A percentile compares a stretch with the other conserved stretches of the same genome.
phyloP scores from a whole-genome alignment of 2,888 invertebrate genomes.

The Agrochola macilenta region DNA sequence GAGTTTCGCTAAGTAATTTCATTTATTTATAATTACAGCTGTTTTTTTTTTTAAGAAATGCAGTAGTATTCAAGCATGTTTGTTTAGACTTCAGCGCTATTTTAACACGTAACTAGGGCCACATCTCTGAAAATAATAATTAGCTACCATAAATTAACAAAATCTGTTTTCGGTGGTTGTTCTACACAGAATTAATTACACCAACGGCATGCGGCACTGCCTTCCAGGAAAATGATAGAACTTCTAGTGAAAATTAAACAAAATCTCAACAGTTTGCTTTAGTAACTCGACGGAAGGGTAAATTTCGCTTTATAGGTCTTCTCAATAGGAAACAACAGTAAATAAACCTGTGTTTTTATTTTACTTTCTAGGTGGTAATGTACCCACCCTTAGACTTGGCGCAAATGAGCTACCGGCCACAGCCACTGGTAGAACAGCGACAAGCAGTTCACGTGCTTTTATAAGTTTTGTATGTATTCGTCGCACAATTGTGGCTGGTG shows the following conservation, averaged over 20 bases:
- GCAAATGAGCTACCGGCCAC: neutral
- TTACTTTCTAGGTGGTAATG: too few relatives aligned
- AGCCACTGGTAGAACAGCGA: fast-evolving
- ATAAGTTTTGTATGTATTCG: neutral
- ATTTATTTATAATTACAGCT: too few relatives aligned
- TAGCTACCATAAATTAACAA: neutral
- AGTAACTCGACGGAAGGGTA: neutral
- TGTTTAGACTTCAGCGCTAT: neutral
- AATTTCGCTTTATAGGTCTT: neutral
- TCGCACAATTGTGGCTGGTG: neutral
- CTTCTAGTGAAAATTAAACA: neutral
- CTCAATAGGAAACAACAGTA: neutral
- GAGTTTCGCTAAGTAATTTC: too few relatives aligned
- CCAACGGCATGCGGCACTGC: too few relatives aligned
- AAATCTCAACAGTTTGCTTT: neutral
- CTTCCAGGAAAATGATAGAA: neutral
- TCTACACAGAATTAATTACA: neutral
- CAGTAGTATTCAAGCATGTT: too few relatives aligned
- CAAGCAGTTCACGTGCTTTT: neutral
- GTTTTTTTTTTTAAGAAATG: too few relatives aligned
- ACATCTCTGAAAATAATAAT: neutral
- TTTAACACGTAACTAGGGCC: neutral
- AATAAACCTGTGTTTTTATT: neutral
- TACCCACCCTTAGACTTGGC: neutral
- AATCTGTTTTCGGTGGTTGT: neutral